A percentile compares a stretch with the other conserved stretches of the same genome.
phyloP scores from a whole-genome alignment of 1,140 invertebrate species.

The Drosophila albomicans region DNA sequence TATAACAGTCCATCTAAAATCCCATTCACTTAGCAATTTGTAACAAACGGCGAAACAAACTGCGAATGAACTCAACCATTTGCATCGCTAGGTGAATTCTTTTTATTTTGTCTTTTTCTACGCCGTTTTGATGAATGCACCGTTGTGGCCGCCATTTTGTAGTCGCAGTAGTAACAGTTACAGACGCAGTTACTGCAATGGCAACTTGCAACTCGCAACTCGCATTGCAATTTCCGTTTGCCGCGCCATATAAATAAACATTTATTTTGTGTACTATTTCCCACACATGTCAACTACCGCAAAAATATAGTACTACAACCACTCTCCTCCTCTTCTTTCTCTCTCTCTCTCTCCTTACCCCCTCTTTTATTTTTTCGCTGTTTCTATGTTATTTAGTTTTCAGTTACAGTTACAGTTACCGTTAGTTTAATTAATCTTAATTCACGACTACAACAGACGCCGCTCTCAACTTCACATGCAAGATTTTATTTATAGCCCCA shows the following conservation, averaged over 20 bases:
- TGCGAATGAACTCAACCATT: conserved; percentile 49
- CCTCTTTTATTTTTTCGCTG: conserved; percentile 21
- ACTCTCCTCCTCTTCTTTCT: neutral
- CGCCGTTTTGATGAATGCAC: conserved; percentile 54
- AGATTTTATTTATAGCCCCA: conserved; percentile 76
- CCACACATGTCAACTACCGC: conserved; percentile 62
- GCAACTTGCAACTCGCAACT: conserved; percentile 38
- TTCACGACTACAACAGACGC: conserved; percentile 77
- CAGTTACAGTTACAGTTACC: conserved; percentile 67
- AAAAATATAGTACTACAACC: conserved; percentile 30
- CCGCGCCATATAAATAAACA: conserved; percentile 79
- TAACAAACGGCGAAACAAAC: conserved; percentile 49
- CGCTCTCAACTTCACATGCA: conserved; percentile 71
- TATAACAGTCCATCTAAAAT: conserved; percentile 44
- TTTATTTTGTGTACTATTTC: conserved; percentile 74
- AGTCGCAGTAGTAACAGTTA: conserved; percentile 55
- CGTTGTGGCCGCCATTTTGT: conserved; percentile 78
- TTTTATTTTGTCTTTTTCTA: conserved; percentile 13
- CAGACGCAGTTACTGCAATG: conserved; percentile 25
- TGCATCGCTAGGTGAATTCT: conserved; percentile 45
- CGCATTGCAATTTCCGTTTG: conserved; percentile 76
- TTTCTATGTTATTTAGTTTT: conserved; percentile 62
- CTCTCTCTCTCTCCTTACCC: conserved; percentile 1
- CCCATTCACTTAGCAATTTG: conserved; percentile 55
- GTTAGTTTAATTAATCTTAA: conserved; percentile 82